Evolutionary conservation across 2,113 vertebrate species (phyloP).

Genomic region (Zapornia atra): DNA sequence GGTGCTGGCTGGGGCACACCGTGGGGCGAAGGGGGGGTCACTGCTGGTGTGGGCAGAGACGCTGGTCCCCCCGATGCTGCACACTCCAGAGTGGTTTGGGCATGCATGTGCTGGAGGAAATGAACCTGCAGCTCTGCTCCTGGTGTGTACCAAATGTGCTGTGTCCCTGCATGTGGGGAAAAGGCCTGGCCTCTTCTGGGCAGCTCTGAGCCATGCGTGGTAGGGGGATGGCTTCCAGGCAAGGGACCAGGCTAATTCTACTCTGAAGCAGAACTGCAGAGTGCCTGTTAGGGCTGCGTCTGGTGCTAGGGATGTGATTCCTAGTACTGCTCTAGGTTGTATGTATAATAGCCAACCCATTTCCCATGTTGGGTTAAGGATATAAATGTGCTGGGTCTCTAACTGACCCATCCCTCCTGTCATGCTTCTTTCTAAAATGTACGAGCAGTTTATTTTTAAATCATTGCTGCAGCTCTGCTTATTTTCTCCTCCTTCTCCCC

Average conservation of each 20-base stretch:
- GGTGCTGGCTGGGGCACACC: too few relatives aligned
- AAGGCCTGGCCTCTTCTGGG: not conserved
- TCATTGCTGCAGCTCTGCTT: not conserved
- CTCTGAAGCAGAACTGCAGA: not conserved
- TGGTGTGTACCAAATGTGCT: not conserved
- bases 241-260: too few relatives aligned
- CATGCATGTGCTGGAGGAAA: not conserved
- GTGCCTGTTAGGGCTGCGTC: fast-evolving
- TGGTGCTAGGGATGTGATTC: not conserved
- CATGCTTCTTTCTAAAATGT: not conserved
- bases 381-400: not conserved
- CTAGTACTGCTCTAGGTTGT: not conserved
- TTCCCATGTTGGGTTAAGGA: not conserved
- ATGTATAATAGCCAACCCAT: fast-evolving
- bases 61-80: not conserved
- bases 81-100: not conserved
- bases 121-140: not conserved
- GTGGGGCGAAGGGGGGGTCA: too few relatives aligned
- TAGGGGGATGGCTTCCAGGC: fast-evolving
- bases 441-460: not conserved
- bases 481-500: not conserved
- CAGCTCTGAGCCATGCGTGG: not conserved
- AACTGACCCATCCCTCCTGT: not conserved
- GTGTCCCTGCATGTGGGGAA: fast-evolving
- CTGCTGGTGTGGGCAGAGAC: not conserved